Conservation (phyloP, 2,113 vertebrate species). For the Myocastor coypus region DNA sequence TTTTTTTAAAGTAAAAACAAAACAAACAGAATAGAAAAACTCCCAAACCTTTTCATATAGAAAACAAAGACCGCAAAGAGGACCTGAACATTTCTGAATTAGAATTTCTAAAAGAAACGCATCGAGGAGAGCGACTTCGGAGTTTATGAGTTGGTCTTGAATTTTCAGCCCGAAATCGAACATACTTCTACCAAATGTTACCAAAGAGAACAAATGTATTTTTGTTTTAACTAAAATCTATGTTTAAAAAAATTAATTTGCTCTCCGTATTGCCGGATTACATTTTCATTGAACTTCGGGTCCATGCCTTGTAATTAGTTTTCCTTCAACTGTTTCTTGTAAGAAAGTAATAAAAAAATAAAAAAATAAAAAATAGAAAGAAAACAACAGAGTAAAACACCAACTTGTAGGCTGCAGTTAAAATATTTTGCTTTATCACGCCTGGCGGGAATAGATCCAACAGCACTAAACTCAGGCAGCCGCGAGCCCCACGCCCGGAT, state of each 20-base stretch:
- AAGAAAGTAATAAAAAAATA: neutral
- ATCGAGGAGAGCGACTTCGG: neutral
- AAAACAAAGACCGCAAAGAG: constrained; percentile 62
- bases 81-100: constrained; percentile 56
- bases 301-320: constrained; percentile 68
- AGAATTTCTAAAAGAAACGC: constrained; percentile 66
- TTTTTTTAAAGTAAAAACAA: constrained; percentile 59
- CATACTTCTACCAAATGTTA: constrained; percentile 56
- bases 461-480: neutral
- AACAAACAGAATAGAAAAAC: neutral
- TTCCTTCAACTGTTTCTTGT: constrained; percentile 70
- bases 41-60: neutral
- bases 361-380: neutral
- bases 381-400: neutral
- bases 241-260: constrained; percentile 77
- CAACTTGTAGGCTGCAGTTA: constrained; percentile 60
- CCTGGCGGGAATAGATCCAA: constrained; percentile 44
- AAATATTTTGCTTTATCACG: constrained; percentile 74
- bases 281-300: constrained; percentile 75
- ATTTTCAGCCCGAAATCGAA: constrained; percentile 54
- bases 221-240: constrained; percentile 72
- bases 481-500: neutral
- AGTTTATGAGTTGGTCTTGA: constrained; percentile 32
- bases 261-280: constrained; percentile 45
- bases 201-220: neutral